Conservation (phyloP, 92 coral and sea anemone genomes). For the Scolanthus callimorphus region DNA sequence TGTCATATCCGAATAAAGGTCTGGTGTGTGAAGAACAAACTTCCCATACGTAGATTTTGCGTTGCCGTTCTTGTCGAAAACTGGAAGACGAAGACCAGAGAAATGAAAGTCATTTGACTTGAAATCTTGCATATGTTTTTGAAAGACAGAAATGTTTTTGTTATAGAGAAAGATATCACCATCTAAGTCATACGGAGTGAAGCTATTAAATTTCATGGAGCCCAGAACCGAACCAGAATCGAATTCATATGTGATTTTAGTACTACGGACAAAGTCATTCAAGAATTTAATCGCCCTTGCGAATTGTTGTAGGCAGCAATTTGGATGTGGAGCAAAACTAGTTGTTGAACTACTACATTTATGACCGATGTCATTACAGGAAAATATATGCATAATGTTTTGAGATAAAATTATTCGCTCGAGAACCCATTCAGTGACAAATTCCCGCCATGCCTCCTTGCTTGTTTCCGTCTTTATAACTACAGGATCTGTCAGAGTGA, state of each 20-base stretch:
- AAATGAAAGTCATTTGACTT: slow-evolving; percentile 20
- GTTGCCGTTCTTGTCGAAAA: too few species aligned
- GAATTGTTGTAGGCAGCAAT: slow-evolving; percentile 43
- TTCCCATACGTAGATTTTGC: too few species aligned
- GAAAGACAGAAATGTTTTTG: slow-evolving; percentile 13
- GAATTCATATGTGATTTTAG: slow-evolving; percentile 32
- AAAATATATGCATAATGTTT: slow-evolving; percentile 31
- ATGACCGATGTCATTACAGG: slow-evolving; percentile 38
- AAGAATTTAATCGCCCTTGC: slow-evolving; percentile 12
- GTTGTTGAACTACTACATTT: slow-evolving; percentile 3
- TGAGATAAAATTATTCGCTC: slow-evolving; percentile 35
- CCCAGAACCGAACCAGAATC: slow-evolving; percentile 44
- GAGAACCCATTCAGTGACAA: slow-evolving; percentile 46
- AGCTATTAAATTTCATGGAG: slow-evolving; percentile 29
- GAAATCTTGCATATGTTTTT: slow-evolving; percentile 3
- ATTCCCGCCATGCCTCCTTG: slow-evolving; percentile 26
- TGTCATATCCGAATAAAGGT: too few species aligned
- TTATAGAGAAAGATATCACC: slow-evolving; percentile 19
- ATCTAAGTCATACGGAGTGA: slow-evolving; percentile 49
- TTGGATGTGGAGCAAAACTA: slow-evolving; percentile 16
- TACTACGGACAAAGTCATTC: slow-evolving; percentile 12
- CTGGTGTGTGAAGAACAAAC: too few species aligned
- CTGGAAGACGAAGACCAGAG: slow-evolving; percentile 5
- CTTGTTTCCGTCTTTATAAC: background rate
- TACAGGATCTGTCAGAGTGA: slow-evolving; percentile 34